Evolutionary conservation across 2,888 invertebrate species (phyloP).

Genomic region (Poecilobothrus nobilitatus): DNA sequence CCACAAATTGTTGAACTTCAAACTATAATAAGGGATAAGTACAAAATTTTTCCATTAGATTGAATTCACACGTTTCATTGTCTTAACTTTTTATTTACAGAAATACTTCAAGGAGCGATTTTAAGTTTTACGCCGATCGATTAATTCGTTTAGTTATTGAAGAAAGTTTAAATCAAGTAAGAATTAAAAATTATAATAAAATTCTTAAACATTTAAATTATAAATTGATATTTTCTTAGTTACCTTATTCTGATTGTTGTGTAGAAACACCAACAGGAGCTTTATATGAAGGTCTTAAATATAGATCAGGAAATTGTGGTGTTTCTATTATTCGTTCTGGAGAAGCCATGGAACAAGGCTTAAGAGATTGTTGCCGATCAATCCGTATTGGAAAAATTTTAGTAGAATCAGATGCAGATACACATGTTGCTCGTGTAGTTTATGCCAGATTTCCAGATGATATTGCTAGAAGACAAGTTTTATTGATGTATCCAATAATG

Average conservation of each 20-base stretch:
- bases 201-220: no score
- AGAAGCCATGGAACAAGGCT: conserved; percentile 93
- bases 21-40: conserved; percentile 82
- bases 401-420: conserved; percentile 92
- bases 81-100: conserved; percentile 48
- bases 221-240: conserved; percentile 2
- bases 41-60: conserved; percentile 27
- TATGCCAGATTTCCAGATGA: conserved; percentile 98
- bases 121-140: conserved; percentile 97
- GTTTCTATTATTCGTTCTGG: conserved; percentile 92
- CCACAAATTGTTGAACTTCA: conserved; percentile 56
- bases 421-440: conserved; percentile 92
- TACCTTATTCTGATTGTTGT: conserved; percentile 80
- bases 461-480: conserved; percentile 75
- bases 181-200: not conserved
- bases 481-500: conserved; percentile 99
- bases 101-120: conserved; percentile 86
- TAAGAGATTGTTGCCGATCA: conserved; percentile 94
- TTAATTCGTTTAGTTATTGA: conserved; percentile 95
- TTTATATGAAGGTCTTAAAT: conserved; percentile 83
- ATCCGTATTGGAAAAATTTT: conserved; percentile 98
- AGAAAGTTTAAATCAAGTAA: conserved; percentile 89
- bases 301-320: conserved; percentile 96
- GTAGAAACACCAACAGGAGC: conserved; percentile 87
- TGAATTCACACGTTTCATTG: conserved; percentile 31